A percentile compares a stretch with the other conserved stretches of the same genome.
phyloP scores from a whole-genome alignment of 1,140 invertebrate species.

The Calephelis virginiensis region DNA sequence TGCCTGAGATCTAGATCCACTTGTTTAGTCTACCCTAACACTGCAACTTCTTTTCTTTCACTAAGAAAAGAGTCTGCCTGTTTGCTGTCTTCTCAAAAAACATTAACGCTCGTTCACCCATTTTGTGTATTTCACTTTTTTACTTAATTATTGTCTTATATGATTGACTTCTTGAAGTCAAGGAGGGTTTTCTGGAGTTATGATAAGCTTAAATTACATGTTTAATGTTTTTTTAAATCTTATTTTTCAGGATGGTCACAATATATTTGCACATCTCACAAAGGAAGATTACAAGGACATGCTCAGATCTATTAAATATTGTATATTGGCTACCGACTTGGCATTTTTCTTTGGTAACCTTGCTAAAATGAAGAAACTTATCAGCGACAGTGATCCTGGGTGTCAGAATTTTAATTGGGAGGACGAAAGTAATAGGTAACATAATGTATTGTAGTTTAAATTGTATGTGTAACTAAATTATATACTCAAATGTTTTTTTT shows the following conservation, averaged over 20 bases:
- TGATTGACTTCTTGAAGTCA: too few relatives aligned
- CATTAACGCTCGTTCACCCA: too few relatives aligned
- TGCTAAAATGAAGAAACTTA: constrained; percentile 79
- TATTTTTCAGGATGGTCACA: constrained; percentile 84
- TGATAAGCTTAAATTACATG: not conserved
- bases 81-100: too few relatives aligned
- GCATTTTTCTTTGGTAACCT: constrained; percentile 89
- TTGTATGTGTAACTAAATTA: not conserved
- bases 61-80: too few relatives aligned
- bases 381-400: constrained; percentile 66
- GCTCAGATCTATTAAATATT: constrained; percentile 86
- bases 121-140: constrained; percentile 44
- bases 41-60: too few relatives aligned
- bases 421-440: constrained; percentile 79
- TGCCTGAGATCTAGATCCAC: too few relatives aligned
- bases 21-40: too few relatives aligned
- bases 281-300: constrained; percentile 89
- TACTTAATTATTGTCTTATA: too few relatives aligned
- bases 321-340: constrained; percentile 91
- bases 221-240: constrained; percentile 23
- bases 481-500: constrained; percentile 42
- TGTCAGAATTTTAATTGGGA: constrained; percentile 80
- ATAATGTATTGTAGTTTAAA: constrained; percentile 15
- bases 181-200: too few relatives aligned
- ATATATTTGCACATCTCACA: constrained; percentile 87